These are phyloP conservation scores for Dicrurus megarhynchus DNA, from an alignment of 2,113 vertebrate species.

Conservation along the genomic window DNA sequence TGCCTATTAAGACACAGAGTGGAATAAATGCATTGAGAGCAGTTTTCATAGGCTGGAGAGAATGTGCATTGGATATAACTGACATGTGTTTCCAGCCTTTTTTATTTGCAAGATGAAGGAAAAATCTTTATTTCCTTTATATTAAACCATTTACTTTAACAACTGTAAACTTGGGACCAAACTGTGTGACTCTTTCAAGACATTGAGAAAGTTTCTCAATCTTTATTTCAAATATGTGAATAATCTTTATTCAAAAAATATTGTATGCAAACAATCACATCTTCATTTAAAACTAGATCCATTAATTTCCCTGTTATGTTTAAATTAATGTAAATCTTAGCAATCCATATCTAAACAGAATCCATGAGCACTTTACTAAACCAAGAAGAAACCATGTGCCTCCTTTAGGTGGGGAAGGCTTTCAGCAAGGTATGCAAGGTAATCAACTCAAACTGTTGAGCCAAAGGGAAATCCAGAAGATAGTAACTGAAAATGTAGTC, in stretches of 20 bases:
- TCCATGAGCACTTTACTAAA: background rate
- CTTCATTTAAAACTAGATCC: background rate
- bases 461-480: background rate
- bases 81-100: background rate
- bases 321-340: background rate
- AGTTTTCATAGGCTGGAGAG: background rate
- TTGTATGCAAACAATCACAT: background rate
- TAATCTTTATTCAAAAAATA: background rate
- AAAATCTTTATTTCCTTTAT: background rate
- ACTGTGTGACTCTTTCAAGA: background rate
- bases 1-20: constrained; percentile 3
- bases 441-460: background rate
- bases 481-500: background rate
- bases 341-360: background rate
- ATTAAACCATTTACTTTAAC: background rate
- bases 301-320: background rate
- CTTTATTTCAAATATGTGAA: background rate
- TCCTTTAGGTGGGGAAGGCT: background rate
- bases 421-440: background rate
- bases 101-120: background rate
- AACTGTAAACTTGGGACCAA: background rate
- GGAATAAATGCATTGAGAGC: background rate
- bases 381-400: background rate
- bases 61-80: background rate
- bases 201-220: background rate